Evolutionary conservation across 1,140 invertebrate genomes (phyloP).

Genomic region (Atta colombica): DNA sequence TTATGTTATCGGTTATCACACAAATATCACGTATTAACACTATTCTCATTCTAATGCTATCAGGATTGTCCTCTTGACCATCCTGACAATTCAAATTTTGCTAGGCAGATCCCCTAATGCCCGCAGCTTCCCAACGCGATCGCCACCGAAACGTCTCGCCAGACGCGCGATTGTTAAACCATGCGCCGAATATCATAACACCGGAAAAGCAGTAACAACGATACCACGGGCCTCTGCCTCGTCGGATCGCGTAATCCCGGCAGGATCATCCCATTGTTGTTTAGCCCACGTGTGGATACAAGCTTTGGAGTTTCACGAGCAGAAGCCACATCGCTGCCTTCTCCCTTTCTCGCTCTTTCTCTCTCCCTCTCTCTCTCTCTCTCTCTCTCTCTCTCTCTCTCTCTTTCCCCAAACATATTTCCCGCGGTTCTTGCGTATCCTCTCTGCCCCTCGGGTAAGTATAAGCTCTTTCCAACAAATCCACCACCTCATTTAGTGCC

Average conservation of each 20-base stretch:
- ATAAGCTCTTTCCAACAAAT: constrained; percentile 86
- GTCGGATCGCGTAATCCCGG: constrained; percentile 80
- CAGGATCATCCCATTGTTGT: constrained; percentile 84
- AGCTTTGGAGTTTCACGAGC: constrained; percentile 83
- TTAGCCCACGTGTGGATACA: constrained; percentile 82
- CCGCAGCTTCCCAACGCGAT: constrained; percentile 43
- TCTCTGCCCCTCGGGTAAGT: constrained; percentile 73
- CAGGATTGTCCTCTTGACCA: not conserved
- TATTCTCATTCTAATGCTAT: not conserved
- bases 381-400: constrained; percentile 60
- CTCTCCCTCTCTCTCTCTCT: constrained; percentile 38
- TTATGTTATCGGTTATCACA: not conserved
- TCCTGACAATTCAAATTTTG: constrained; percentile 31
- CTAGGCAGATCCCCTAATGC: constrained; percentile 42
- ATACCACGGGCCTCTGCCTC: constrained; percentile 66
- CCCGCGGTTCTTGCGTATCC: constrained; percentile 59
- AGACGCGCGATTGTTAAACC: constrained; percentile 67
- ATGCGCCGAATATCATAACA: constrained; percentile 58
- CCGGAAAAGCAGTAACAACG: constrained; percentile 73
- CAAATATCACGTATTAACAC: constrained; percentile 6
- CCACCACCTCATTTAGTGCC: constrained; percentile 86
- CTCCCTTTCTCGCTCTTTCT: not conserved
- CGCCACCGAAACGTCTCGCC: constrained; percentile 60
- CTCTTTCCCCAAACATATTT: constrained; percentile 31
- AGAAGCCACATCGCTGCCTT: constrained; percentile 69